Evolutionary conservation across 1,140 invertebrate species (phyloP).

Genomic region (Melipona quadrifasciata): DNA sequence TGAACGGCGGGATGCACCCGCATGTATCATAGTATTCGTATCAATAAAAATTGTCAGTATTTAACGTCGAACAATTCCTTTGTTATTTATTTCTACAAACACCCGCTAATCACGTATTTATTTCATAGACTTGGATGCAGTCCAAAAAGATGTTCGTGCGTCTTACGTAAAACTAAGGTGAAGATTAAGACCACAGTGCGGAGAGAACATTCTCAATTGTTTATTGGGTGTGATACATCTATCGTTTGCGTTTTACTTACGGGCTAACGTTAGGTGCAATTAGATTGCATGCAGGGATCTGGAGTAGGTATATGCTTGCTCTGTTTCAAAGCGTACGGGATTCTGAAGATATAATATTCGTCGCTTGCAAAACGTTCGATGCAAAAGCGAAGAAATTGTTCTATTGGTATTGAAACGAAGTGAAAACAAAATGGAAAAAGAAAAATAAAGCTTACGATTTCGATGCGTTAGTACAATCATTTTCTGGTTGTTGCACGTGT

Average conservation of each 20-base stretch:
- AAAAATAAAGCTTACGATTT: slow-evolving; percentile 61
- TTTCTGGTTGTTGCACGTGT: slow-evolving; percentile 55
- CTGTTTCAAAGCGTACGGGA: slow-evolving; percentile 1
- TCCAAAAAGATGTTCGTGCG: background rate
- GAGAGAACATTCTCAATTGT: slow-evolving; percentile 56
- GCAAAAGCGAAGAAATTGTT: slow-evolving; percentile 26
- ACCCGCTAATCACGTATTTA: background rate
- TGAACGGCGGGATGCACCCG: slow-evolving; percentile 17
- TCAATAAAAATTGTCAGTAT: slow-evolving; percentile 74
- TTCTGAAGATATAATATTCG: background rate
- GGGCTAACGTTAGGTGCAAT: slow-evolving; percentile 36
- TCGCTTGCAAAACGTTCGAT: background rate
- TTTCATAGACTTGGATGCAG: background rate
- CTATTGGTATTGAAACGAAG: background rate
- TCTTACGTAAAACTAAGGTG: slow-evolving; percentile 26
- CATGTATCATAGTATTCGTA: slow-evolving; percentile 72
- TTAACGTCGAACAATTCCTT: slow-evolving; percentile 53
- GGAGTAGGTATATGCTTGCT: background rate
- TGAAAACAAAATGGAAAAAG: slow-evolving; percentile 25
- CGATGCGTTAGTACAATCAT: slow-evolving; percentile 31
- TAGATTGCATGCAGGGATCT: slow-evolving; percentile 41
- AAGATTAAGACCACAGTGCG: slow-evolving; percentile 60
- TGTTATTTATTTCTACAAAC: slow-evolving; percentile 6
- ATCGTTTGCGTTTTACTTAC: slow-evolving; percentile 40
- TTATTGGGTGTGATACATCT: slow-evolving; percentile 64